Conservation (phyloP, 2,888 invertebrate species). For the Philonicus albiceps region DNA sequence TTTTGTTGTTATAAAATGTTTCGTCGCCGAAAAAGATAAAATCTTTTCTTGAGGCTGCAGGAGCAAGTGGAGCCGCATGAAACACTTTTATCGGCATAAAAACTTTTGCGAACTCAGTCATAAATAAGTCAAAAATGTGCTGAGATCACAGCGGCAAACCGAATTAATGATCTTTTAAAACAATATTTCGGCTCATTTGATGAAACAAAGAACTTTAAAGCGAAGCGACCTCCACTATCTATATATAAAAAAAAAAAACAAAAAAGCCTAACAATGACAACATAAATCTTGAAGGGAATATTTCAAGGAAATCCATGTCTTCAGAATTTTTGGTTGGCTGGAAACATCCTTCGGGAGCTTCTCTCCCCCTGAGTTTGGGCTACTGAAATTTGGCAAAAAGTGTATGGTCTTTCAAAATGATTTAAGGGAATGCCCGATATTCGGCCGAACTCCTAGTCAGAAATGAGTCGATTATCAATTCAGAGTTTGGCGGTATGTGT, state of each 20-base stretch:
- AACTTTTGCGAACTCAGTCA: neutral
- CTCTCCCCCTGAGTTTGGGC: neutral
- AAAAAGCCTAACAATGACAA: constrained; percentile 24
- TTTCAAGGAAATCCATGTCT: constrained; percentile 32
- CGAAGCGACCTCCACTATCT: neutral
- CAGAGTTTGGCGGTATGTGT: constrained; percentile 38
- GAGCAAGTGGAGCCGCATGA: neutral
- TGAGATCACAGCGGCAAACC: constrained; percentile 21
- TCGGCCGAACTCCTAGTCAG: constrained; percentile 18
- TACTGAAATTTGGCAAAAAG: neutral
- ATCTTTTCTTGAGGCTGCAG: neutral
- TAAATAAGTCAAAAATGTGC: constrained; percentile 25
- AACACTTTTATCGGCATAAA: neutral
- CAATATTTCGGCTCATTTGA: constrained; percentile 40
- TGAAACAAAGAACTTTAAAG: constrained; percentile 6
- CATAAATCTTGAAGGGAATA: constrained; percentile 26
- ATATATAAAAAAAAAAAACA: too few relatives aligned
- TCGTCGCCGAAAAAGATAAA: neutral
- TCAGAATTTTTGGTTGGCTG: neutral
- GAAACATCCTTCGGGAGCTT: neutral
- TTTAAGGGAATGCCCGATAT: constrained; percentile 16
- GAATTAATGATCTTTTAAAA: constrained; percentile 37
- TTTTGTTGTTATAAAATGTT: neutral
- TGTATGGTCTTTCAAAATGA: constrained; percentile 8
- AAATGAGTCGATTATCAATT: constrained; percentile 38